Evolutionary conservation across 2,797 vertebrate genomes (phyloP).

Genomic region (Peromyscus melanophrys): DNA sequence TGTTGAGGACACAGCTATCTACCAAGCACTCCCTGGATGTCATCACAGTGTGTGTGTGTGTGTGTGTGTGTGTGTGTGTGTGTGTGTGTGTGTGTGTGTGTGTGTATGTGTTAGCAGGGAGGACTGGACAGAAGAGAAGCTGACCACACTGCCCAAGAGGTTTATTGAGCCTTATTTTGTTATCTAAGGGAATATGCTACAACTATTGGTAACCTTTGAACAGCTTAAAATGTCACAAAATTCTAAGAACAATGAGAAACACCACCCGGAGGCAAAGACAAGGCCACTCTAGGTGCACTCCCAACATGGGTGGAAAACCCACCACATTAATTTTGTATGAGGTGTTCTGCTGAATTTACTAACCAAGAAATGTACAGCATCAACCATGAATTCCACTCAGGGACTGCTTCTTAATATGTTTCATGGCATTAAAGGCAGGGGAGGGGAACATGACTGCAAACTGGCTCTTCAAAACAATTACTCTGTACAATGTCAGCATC

Average conservation of each 20-base stretch:
- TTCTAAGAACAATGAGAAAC: neutral
- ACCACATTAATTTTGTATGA: neutral
- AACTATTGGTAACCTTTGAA: conserved; percentile 44
- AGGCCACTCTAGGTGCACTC: neutral
- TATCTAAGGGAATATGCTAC: conserved; percentile 54
- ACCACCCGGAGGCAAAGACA: conserved; percentile 50
- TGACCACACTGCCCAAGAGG: neutral
- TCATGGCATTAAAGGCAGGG: neutral
- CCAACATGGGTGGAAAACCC: neutral
- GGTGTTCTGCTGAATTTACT: conserved; percentile 23
- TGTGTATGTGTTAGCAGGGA: neutral
- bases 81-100: rapidly evolving
- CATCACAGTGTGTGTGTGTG: conserved; percentile 36
- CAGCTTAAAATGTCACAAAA: conserved; percentile 72
- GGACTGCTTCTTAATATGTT: neutral
- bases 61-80: no score
- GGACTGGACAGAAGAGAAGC: neutral
- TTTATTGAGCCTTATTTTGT: conserved; percentile 64
- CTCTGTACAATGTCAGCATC: neutral
- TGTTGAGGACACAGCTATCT: conserved; percentile 68
- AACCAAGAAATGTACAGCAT: conserved; percentile 38
- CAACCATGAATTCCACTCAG: conserved; percentile 21
- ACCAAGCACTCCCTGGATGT: neutral
- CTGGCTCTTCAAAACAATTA: conserved; percentile 37
- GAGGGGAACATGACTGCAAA: neutral